These are phyloP conservation scores for Cephalopterus ornatus DNA, from an alignment of 2,113 vertebrate species.

Conservation along the genomic window DNA sequence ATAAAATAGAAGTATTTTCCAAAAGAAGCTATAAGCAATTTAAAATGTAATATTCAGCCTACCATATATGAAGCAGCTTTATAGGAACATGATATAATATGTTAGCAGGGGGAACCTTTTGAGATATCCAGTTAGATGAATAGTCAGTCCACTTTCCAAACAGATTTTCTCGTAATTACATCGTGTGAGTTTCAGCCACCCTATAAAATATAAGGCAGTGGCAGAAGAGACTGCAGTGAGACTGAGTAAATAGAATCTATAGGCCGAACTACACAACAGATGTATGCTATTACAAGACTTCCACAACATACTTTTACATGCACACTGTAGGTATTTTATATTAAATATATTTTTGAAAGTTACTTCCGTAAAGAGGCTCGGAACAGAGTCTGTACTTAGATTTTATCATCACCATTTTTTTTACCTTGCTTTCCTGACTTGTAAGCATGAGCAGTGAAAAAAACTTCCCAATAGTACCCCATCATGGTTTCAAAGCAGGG, in stretches of 20 bases:
- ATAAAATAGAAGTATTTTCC: not conserved
- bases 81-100: not conserved
- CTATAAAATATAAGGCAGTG: not conserved
- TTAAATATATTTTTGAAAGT: not conserved
- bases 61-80: not conserved
- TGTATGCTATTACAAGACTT: not conserved
- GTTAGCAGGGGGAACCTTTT: not conserved
- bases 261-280: not conserved
- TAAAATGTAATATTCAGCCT: not conserved
- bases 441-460: not conserved
- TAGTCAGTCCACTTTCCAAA: not conserved
- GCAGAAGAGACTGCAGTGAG: not conserved
- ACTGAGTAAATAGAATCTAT: not conserved
- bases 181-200: not conserved
- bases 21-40: not conserved
- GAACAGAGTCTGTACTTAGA: accelerated
- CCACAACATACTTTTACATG: not conserved
- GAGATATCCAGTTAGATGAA: not conserved
- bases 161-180: not conserved
- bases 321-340: not conserved
- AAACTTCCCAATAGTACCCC: not conserved
- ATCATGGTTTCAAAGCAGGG: not conserved
- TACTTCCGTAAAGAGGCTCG: not conserved
- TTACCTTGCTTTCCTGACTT: not conserved
- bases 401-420: not conserved